A percentile compares a stretch with the other conserved stretches of the same genome.
Evolutionary conservation across 2,113 vertebrate genomes (phyloP).

Genomic region (Hyperopisus bebe): DNA sequence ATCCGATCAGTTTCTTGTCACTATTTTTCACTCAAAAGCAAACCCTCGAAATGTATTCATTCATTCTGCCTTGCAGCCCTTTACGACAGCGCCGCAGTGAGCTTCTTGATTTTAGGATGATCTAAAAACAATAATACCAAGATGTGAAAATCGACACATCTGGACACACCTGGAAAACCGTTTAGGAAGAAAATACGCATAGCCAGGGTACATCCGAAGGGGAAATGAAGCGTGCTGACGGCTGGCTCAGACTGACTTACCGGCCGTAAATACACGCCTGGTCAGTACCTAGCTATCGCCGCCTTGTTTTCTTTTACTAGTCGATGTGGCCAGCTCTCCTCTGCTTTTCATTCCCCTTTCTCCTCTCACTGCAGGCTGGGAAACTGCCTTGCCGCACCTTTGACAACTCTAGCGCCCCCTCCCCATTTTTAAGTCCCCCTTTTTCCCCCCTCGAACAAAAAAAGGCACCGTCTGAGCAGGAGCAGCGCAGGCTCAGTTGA

Average conservation of each 20-base stretch:
- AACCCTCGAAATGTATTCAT: not conserved
- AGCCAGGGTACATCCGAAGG: not conserved
- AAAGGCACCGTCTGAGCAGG: not conserved
- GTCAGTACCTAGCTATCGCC: not conserved
- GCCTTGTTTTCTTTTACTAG: not conserved
- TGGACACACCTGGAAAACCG: slow-evolving; percentile 10
- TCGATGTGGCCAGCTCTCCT: not conserved
- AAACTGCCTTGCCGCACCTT: not conserved
- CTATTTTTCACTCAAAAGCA: not conserved
- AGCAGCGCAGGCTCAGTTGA: slow-evolving; percentile 21
- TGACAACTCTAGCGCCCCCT: slow-evolving; percentile 55
- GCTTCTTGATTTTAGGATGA: not conserved
- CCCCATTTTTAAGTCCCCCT: slow-evolving; percentile 9
- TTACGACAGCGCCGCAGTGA: not conserved
- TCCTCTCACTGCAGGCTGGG: not conserved
- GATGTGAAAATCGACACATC: slow-evolving; percentile 9
- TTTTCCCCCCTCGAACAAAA: slow-evolving; percentile 21
- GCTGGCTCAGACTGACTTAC: slow-evolving; percentile 11
- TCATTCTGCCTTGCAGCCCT: not conserved
- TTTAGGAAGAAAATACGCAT: not conserved
- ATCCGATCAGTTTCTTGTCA: not conserved
- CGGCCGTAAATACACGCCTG: slow-evolving; percentile 3
- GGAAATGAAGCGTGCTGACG: not conserved
- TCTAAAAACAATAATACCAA: not conserved
- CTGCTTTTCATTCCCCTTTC: not conserved